Evolutionary conservation across 1,140 invertebrate species (phyloP).

Genomic region (Solenopsis invicta): DNA sequence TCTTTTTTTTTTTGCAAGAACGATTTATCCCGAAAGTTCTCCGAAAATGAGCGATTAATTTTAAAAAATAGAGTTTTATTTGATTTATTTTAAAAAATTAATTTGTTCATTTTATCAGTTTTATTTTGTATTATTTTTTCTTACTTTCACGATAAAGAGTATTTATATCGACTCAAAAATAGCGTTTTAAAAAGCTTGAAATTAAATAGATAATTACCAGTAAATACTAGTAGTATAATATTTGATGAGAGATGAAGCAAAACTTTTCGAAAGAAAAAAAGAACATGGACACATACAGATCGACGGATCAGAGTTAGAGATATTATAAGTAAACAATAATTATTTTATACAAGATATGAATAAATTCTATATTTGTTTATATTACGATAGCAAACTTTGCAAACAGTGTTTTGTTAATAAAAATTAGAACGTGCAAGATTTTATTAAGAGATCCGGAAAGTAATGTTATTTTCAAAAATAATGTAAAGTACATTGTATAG

Average conservation of each 20-base stretch:
- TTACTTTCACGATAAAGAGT: background rate
- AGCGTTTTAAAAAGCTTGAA: background rate
- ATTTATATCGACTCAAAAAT: background rate
- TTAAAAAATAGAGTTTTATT: background rate
- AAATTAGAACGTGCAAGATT: background rate
- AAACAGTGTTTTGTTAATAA: constrained; percentile 8
- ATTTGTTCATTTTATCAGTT: background rate
- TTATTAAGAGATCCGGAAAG: too few species aligned
- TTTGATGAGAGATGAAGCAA: background rate
- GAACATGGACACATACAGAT: background rate
- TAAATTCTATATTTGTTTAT: constrained; percentile 6
- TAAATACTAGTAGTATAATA: too few species aligned
- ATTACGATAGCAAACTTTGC: background rate
- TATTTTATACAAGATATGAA: too few species aligned
- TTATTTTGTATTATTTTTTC: background rate
- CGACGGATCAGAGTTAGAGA: background rate
- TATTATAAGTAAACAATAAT: background rate
- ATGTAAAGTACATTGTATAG: too few species aligned
- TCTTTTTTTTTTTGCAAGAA: background rate
- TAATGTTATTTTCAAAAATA: too few species aligned
- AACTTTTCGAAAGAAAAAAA: background rate
- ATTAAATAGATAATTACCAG: background rate
- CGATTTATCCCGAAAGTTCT: background rate
- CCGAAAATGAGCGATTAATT: background rate
- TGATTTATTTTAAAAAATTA: background rate